Conservation (phyloP, 2,797 vertebrate genomes). For the Takifugu rubripes region DNA sequence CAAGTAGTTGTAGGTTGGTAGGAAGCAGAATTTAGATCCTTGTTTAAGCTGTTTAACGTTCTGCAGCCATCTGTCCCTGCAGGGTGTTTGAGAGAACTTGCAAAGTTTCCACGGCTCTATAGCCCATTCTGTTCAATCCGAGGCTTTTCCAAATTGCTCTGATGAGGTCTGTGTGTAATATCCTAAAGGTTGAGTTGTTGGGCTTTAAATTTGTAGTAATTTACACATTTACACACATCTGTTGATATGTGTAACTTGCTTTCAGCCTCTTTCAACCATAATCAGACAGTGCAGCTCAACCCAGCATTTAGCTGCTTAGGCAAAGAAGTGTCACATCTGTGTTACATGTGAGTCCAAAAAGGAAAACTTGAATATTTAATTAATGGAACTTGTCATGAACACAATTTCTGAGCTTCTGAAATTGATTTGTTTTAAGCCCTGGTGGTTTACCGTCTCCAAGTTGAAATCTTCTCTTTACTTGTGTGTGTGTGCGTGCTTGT, state of each 20-base stretch:
- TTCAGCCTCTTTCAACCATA: conserved; percentile 19
- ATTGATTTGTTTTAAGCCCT: background rate
- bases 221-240: conserved; percentile 1
- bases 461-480: conserved; percentile 4
- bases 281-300: conserved; percentile 23
- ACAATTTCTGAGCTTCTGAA: background rate
- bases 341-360: conserved; percentile 35
- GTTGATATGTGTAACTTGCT: conserved; percentile 13
- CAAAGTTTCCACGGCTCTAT: conserved; percentile 12
- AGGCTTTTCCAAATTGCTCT: background rate
- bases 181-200: background rate
- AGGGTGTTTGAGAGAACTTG: conserved; percentile 10
- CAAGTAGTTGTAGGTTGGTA: conserved; percentile 69
- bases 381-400: conserved; percentile 13
- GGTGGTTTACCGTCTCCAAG: background rate
- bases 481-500: background rate
- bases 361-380: conserved; percentile 14
- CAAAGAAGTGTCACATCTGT: conserved; percentile 35
- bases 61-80: conserved; percentile 20
- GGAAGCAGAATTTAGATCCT: conserved; percentile 54
- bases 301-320: conserved; percentile 22
- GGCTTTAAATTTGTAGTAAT: background rate
- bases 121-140: conserved; percentile 2
- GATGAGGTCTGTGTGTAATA: conserved; percentile 7
- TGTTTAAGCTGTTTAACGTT: conserved; percentile 31